Evolutionary conservation across 1,140 invertebrate species (phyloP), one percentile per base, ranked within the genome.

Genomic region (Trissolcus basalis): DNA sequence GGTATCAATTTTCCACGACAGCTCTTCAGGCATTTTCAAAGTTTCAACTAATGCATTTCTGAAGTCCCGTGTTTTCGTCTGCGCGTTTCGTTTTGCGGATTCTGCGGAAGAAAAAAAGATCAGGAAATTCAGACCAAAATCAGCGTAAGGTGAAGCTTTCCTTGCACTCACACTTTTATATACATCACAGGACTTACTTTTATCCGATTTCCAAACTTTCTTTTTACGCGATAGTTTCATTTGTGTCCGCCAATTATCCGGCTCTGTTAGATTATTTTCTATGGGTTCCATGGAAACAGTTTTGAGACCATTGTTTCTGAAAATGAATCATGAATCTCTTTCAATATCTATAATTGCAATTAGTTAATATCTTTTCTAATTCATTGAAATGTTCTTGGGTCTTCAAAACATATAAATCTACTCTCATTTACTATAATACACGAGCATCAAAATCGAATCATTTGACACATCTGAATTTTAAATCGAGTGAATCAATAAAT

Each of bases 141-240:
- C 47, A 64, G 12, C 47, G 9, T 9, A 68, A 36, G 9, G 36
- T 44, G 15, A 14, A 14, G 32, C 35, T 55, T 55, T 41, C 6
- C 33, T 36, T 51, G 33, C 13, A 49, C 19, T 39, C 11, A 10
- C 0, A n/a, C 43, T 69, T 15, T 45, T 70, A 32, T 10, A 5
- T 44, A 35, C 44, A 56, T 15, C 1, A 11, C 3, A 3, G 15
- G 49, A 71, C 68, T 58, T 71, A 71, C 68, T 63, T 63, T 63
- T 71, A 63, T 58, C 12, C n/a, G 59, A 71, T 71, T 58, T 71
- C 59, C 51, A 56, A 56, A 63, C n/a, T 63, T 71, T 71, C 47
- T 63, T 63, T 53, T 70, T 68, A 13, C 6, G 2, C 1, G 10
- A 16, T 1, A 55, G 5, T 32, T 61, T 70, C 27, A 5, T 53